Evolutionary conservation across 2,113 vertebrate genomes (phyloP), one percentile per base, ranked within the genome.

Genomic region (Cygnus atratus): DNA sequence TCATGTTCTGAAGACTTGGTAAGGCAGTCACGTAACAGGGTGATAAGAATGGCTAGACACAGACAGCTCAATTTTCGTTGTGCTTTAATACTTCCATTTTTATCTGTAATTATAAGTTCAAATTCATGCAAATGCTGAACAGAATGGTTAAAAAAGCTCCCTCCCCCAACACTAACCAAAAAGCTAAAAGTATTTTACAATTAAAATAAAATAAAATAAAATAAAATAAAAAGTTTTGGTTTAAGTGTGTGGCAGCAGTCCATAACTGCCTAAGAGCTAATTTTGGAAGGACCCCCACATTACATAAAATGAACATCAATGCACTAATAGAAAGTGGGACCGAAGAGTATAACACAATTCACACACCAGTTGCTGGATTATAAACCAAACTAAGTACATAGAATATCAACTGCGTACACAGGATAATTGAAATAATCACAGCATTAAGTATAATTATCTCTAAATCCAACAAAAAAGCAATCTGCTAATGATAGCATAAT

Each of bases 401-500:
- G 35, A 94, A 68, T 16, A 29, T 28, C 29, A 20, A 46, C 54
- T 89, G 65, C 73, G 50, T 84, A 87, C 63, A 95, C 54, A 80
- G 29, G 74, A 87, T 91, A 80, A 87, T 37, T 67, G 46, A 77
- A 91, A 88, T 62, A 95, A 91, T 90, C 67, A 84, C 79, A 82
- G 41, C 17, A 62, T 92, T 92, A 94, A 75, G 17, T 24, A 74
- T 26, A 90, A 85, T 88, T 88, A 96, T 7, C 41, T 77, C 41
- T 48, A 88, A 92, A 79, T 29, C 35, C 46, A 81, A 83, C 48
- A 22, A 19, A 43, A 72, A 87, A 58, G 10, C 43, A 72, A 26
- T 50, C 52, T 87, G 54, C 35, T 82, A 88, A 87, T 72, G 67
- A 95, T 59, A 85, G 46, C 17, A 9, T 41, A 90, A 92, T 70